Conservation (phyloP, 2,113 vertebrate species). For the Stigmatopora argus region DNA sequence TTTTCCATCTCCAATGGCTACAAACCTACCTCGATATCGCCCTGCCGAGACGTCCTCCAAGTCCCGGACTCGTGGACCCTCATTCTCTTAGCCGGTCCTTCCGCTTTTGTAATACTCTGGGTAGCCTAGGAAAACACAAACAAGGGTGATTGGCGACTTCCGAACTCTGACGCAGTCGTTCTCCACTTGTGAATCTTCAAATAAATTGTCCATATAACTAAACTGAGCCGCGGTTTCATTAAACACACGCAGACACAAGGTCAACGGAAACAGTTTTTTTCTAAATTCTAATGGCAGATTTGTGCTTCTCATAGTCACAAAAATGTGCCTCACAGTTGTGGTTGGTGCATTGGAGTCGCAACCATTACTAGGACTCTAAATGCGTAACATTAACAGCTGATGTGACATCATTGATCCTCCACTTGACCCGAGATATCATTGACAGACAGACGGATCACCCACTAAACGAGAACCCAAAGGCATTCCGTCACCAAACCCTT, state of each 20-base stretch:
- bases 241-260: not conserved
- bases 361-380: too few relatives aligned
- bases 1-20: not conserved
- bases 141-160: too few relatives aligned
- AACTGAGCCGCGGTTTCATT: not conserved
- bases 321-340: not conserved
- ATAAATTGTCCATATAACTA: not conserved
- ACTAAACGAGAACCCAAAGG: not conserved
- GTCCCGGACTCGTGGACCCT: too few relatives aligned
- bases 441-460: not conserved
- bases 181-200: not conserved
- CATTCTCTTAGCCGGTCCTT: too few relatives aligned
- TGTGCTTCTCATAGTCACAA: not conserved
- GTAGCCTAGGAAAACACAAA: too few relatives aligned
- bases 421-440: not conserved
- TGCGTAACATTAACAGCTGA: slow-evolving; percentile 10
- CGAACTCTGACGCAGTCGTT: not conserved
- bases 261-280: not conserved
- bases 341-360: too few relatives aligned
- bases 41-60: too few relatives aligned
- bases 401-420: slow-evolving; percentile 7
- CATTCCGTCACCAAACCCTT: not conserved
- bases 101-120: too few relatives aligned
- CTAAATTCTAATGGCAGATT: not conserved
- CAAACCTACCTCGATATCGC: too few relatives aligned